Evolutionary conservation across 2,113 vertebrate genomes (phyloP).

Genomic region (Merops nubicus): DNA sequence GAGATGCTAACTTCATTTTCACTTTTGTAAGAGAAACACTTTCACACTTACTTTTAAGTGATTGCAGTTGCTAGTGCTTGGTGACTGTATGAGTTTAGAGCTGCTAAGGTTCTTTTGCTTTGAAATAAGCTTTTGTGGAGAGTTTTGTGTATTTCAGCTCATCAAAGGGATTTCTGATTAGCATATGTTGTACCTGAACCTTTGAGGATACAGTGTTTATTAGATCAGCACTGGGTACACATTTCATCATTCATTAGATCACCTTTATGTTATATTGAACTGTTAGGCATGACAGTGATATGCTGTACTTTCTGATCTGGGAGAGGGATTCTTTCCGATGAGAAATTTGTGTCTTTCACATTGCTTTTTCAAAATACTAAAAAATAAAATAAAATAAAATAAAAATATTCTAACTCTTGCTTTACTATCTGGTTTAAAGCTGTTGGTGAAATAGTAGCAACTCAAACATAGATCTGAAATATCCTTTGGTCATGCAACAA

Average conservation of each 20-base stretch:
- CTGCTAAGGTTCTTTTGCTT: not conserved
- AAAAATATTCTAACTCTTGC: not conserved
- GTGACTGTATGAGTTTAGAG: not conserved
- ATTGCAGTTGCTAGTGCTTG: not conserved
- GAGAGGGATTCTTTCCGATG: not conserved
- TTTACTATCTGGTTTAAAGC: not conserved
- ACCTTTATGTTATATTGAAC: not conserved
- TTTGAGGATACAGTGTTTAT: conserved; percentile 11
- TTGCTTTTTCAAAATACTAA: not conserved
- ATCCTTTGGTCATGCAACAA: not conserved
- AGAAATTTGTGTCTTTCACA: not conserved
- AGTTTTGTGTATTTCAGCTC: not conserved
- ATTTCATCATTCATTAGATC: not conserved
- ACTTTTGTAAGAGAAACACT: not conserved
- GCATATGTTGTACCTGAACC: not conserved
- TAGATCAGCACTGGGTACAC: not conserved
- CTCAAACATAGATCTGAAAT: not conserved
- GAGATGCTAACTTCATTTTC: not conserved
- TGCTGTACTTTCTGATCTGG: not conserved
- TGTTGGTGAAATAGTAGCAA: not conserved
- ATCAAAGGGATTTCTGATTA: not conserved
- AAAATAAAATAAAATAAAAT: no score
- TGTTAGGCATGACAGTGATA: not conserved
- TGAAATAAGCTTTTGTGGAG: not conserved
- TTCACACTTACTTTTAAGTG: not conserved